Percentiles rank a stretch among this genome's conserved stretches.
phyloP scores from a whole-genome alignment of 2,113 vertebrate species.

The Clarias macrocephalus region DNA sequence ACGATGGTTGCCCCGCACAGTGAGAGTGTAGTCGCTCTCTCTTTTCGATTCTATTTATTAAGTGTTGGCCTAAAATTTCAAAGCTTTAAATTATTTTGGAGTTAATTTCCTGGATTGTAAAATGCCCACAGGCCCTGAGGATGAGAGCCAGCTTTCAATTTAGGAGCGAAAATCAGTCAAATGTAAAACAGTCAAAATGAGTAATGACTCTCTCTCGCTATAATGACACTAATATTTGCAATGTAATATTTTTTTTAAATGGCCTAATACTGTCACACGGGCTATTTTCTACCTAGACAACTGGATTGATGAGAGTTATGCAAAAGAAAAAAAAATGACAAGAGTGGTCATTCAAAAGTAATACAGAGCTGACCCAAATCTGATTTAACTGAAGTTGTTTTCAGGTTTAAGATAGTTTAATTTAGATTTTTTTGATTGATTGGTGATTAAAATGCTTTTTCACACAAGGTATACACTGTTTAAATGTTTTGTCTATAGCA shows the following conservation, averaged over 20 bases:
- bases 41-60: background rate
- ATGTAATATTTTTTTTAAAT: slow-evolving; percentile 27
- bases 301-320: slow-evolving; percentile 25
- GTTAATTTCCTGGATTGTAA: slow-evolving; percentile 12
- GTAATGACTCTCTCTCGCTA: slow-evolving; percentile 25
- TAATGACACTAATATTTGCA: slow-evolving; percentile 15
- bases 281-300: slow-evolving; percentile 4
- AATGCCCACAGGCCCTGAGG: slow-evolving; percentile 3
- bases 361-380: slow-evolving; percentile 2
- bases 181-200: slow-evolving; percentile 38
- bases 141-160: slow-evolving; percentile 33
- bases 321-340: background rate
- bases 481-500: background rate
- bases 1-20: background rate
- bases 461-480: background rate
- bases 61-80: slow-evolving; percentile 3
- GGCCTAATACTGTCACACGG: slow-evolving; percentile 29
- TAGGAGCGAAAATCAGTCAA: slow-evolving; percentile 38
- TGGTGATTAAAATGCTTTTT: background rate
- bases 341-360: background rate
- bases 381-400: background rate
- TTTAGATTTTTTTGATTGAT: background rate
- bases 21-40: background rate
- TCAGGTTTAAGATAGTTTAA: background rate
- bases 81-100: slow-evolving; percentile 9